phyloP scores from a whole-genome alignment of 2,888 invertebrate species.

The Chymomyza caudatula region DNA sequence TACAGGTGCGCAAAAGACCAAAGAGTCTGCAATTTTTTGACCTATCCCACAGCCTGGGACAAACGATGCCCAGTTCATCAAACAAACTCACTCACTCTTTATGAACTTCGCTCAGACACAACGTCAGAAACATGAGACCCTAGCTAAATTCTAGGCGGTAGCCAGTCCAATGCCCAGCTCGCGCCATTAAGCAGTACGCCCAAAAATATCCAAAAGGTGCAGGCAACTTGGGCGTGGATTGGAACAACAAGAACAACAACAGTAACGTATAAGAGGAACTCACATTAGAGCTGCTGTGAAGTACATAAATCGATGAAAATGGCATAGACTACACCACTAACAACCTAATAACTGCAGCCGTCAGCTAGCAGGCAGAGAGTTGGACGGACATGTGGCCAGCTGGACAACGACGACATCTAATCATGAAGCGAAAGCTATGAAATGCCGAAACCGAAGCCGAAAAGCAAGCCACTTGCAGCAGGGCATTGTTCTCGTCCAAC shows the following conservation, averaged over 20 bases:
- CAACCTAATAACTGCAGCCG: conserved; percentile 72
- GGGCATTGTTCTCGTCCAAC: conserved; percentile 58
- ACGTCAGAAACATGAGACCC: not conserved
- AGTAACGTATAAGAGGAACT: conserved; percentile 13
- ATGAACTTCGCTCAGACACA: not conserved
- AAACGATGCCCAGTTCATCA: not conserved
- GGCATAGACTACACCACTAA: conserved; percentile 69
- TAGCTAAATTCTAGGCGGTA: not conserved
- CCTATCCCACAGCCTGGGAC: conserved; percentile 13
- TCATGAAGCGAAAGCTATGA: conserved; percentile 45
- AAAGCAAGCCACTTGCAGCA: conserved; percentile 61
- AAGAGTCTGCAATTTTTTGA: conserved; percentile 19
- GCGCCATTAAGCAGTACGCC: conserved; percentile 47
- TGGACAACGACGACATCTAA: conserved; percentile 62
- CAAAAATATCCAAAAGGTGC: conserved; percentile 19
- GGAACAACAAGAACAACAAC: not conserved
- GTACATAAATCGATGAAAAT: conserved; percentile 74
- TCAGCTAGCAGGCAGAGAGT: conserved; percentile 36
- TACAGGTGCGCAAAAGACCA: conserved; percentile 28
- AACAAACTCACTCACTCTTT: not conserved
- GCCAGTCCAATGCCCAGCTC: conserved; percentile 25
- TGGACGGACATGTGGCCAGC: not conserved
- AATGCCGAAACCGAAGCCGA: conserved; percentile 60
- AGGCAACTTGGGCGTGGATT: not conserved
- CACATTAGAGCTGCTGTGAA: conserved; percentile 62